Percentiles rank a stretch among this genome's conserved stretches.
Evolutionary conservation across 2,888 invertebrate genomes (phyloP).

Genomic region (Podabrus alpinus): DNA sequence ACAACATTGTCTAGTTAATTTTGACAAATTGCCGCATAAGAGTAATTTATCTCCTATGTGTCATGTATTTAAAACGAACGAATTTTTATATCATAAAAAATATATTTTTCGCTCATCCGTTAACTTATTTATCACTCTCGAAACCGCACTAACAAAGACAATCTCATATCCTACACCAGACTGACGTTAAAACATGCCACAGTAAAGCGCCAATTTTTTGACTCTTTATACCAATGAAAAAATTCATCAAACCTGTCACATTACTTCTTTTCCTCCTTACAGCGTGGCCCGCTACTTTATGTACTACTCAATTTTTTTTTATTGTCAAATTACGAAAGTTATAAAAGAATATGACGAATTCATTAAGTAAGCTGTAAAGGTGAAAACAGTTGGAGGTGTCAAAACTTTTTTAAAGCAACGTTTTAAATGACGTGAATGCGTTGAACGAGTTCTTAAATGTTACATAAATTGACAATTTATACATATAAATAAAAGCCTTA

Average conservation of each 20-base stretch:
- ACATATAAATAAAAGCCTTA: too few species aligned
- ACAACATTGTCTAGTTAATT: neutral
- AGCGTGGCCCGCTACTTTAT: neutral
- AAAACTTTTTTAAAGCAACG: too few species aligned
- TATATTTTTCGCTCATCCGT: neutral
- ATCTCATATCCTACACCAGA: neutral
- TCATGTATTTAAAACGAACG: neutral
- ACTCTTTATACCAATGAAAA: neutral
- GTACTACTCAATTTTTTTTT: too few species aligned
- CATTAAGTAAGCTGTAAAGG: too few species aligned
- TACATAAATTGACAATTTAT: too few species aligned
- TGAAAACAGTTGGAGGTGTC: too few species aligned
- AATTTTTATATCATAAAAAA: neutral
- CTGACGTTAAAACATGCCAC: neutral
- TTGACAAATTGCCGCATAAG: constrained; percentile 2
- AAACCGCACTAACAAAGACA: neutral
- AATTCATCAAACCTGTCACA: neutral
- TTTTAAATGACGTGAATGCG: too few species aligned
- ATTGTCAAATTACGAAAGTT: too few species aligned
- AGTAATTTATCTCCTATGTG: constrained; percentile 2
- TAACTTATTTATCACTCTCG: neutral
- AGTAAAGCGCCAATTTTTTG: neutral
- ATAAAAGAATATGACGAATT: too few species aligned
- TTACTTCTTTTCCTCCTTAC: neutral
- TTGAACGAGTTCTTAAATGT: too few species aligned